Evolutionary conservation across 2,797 vertebrate genomes (phyloP), one percentile per base, ranked within the genome.

Genomic region (Myotis pilosus): DNA sequence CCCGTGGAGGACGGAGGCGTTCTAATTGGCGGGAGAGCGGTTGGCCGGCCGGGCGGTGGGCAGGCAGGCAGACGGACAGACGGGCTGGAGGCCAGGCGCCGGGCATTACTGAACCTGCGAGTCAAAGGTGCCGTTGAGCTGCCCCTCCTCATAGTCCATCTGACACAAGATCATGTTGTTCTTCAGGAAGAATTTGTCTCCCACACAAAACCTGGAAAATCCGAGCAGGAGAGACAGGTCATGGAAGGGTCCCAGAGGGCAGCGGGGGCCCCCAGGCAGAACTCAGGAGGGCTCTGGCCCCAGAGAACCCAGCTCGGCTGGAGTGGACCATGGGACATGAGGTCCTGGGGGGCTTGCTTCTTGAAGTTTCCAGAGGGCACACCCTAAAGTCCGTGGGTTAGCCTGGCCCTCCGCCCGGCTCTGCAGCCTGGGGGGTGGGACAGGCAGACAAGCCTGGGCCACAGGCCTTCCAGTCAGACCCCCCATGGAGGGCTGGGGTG

Each of bases 121-220:
- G 98, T 99, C 99, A 96, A 99, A 99, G 98, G 99, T 99, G 96
- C 99, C 99, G 0, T 99, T 99, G 98, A 99, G 99, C 98, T 99
- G 99, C 94, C 99, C 99, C 98, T 99, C 99, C 99, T 99, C 99
- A 99, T 99, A 99, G 99, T 99, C 99, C 99, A 99, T 99, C 99
- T 99, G 99, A 99, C 99, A 99, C 98, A 99, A 99, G 99, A 99
- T 99, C 99, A 99, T 99, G 98, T 99, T 99, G 99, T 99, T 99
- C 98, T 99, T 99, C 98, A 99, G 99, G 99, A 99, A 99, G 99
- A 99, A 99, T 98, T 99, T 99, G 98, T 99, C 99, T 90, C 99
- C 99, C 96, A 99, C 99, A 3, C 99, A 99, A 98, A 99, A 99
- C 98, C 99, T 99, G 98, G 96, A 98, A 98, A 93, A 97, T 79